Conservation (phyloP, 2,888 invertebrate genomes). For the Noctua janthe region DNA sequence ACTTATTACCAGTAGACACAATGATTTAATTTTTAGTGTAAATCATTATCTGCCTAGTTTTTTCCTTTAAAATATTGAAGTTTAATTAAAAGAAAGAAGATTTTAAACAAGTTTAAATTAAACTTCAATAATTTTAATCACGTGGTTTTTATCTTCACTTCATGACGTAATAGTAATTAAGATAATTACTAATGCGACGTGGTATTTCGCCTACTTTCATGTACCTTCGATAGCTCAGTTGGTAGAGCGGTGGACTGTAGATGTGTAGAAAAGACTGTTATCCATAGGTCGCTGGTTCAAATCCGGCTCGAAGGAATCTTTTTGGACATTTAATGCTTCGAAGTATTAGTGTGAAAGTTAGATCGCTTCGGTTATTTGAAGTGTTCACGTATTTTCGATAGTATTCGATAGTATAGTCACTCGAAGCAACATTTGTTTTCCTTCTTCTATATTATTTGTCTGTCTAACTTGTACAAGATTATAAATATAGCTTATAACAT, state of each 20-base stretch:
- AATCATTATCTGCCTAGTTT: too few relatives aligned
- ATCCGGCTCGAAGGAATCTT: constrained; percentile 91
- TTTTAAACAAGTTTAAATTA: background rate
- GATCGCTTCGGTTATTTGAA: background rate
- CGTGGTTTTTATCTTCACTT: background rate
- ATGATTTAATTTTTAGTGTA: background rate
- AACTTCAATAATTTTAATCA: background rate
- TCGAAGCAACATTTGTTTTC: background rate
- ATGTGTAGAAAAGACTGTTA: constrained; percentile 69
- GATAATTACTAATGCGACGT: background rate
- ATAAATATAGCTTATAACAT: background rate
- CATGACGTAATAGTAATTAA: background rate
- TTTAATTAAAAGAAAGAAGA: too few relatives aligned
- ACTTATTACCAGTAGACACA: background rate
- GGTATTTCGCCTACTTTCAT: background rate
- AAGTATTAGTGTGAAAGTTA: background rate
- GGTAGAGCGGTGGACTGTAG: constrained; percentile 90
- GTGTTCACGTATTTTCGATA: background rate
- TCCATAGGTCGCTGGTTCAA: constrained; percentile 92
- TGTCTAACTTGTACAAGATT: background rate
- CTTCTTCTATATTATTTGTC: background rate
- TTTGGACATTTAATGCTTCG: background rate
- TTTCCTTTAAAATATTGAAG: too few relatives aligned
- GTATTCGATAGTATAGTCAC: too few relatives aligned
- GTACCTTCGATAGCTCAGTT: constrained; percentile 86